Base-by-base conservation (phyloP, 2,888 invertebrate genomes). In the Hermaeophaga mercurialis region DNA sequence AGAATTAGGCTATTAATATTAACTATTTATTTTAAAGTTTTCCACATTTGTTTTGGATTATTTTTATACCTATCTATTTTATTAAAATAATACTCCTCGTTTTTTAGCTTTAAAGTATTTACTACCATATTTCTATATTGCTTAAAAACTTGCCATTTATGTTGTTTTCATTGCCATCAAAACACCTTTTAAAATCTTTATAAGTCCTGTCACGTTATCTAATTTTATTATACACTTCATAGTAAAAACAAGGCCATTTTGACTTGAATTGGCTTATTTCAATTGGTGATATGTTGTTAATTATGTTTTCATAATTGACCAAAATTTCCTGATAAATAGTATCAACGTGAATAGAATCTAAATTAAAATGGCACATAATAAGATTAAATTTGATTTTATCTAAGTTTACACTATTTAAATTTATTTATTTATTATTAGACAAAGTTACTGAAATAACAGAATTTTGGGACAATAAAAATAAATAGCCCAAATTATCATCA, bases 181-280 rank as follows among this genome's bases (percentile, higher is more conserved):
- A 19, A 49, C 48, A 38, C 17, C 14, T 26, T 38, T 48, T 38
- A 38, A 38, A 49, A 26, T 39, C 39, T 49, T 39, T 48, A 38
- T 48, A 48, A 24, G 38, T 7, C 33, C 33, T 49, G 18, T 49
- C 49, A 14, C 28, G 17, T 31, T 22, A 28, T 41, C 28, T 39
- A 17, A 48, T 48, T 36, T 38, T n/a, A 49, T 49, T 24, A 48
- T 41, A 15, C 14, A 49, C 39, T 31, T 49, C 49, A 15, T 33
- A 14, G 14, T 33, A 11, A 33, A 33, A 33, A 5, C 33, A 33
- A 33, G 26, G 48, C n/a, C 36, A 14, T 18, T 48, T 48, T 38
- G 48, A 48, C 26, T 48, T 15, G 17, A 24, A 48, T 18, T 39
- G 24, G 26, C 26, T 38, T 38, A 11, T 41, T 49, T 49, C 41